A percentile compares a stretch with the other conserved stretches of the same genome.
Conservation (phyloP, 2,888 invertebrate species). For the Drosophila nr. medialis region DNA sequence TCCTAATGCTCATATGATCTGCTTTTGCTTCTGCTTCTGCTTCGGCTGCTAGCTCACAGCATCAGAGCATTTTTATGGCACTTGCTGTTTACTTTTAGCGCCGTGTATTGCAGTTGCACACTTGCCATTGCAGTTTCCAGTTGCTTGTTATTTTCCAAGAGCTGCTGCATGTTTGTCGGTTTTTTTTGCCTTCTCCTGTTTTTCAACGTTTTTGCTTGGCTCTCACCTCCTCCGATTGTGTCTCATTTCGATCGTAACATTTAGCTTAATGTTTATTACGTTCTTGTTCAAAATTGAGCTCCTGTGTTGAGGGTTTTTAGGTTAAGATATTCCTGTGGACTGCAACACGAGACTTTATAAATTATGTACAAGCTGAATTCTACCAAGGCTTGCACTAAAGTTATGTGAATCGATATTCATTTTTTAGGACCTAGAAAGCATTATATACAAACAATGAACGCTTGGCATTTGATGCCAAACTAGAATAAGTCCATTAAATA, state of each 20-base stretch:
- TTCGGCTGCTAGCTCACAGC: slow-evolving; percentile 25
- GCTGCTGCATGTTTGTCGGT: slow-evolving; percentile 32
- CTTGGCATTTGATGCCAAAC: neutral
- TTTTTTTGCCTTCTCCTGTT: neutral
- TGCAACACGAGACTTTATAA: neutral
- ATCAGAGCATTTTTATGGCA: slow-evolving; percentile 69
- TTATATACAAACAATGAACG: neutral
- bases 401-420: neutral
- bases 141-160: slow-evolving; percentile 48
- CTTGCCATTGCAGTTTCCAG: slow-evolving; percentile 48
- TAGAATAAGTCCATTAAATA: neutral
- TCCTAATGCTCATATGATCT: slow-evolving; percentile 69
- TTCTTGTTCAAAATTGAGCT: slow-evolving; percentile 52
- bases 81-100: slow-evolving; percentile 61
- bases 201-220: slow-evolving; percentile 12
- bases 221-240: slow-evolving; percentile 39
- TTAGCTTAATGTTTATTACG: slow-evolving; percentile 67
- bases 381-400: neutral
- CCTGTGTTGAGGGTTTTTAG: slow-evolving; percentile 2
- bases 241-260: slow-evolving; percentile 77
- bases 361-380: neutral
- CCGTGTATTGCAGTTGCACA: slow-evolving; percentile 17
- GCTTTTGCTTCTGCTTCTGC: slow-evolving; percentile 21
- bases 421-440: too few species aligned
- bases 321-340: neutral